Conservation (phyloP, 2,888 invertebrate genomes). For the Agriopis marginaria region DNA sequence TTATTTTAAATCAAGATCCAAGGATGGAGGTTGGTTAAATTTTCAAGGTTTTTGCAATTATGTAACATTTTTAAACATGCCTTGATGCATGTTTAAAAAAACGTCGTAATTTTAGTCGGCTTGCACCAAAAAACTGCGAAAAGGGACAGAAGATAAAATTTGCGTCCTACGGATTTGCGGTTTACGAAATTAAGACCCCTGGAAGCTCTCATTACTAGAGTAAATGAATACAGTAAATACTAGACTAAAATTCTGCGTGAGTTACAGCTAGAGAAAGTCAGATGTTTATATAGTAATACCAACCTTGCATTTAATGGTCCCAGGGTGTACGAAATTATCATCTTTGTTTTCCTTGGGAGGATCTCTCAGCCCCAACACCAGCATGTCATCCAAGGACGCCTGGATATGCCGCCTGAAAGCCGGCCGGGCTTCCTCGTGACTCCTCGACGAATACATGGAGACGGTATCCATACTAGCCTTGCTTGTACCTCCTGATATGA, state of each 20-base stretch:
- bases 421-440: constrained; percentile 81
- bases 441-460: constrained; percentile 86
- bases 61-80: too few relatives aligned
- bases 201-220: too few relatives aligned
- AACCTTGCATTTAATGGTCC: constrained; percentile 77
- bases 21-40: neutral
- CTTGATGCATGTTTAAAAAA: too few relatives aligned
- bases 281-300: constrained; percentile 16
- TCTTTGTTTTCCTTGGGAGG: constrained; percentile 62
- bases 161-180: too few relatives aligned
- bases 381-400: constrained; percentile 87
- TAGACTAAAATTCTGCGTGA: too few relatives aligned
- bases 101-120: too few relatives aligned
- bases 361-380: constrained; percentile 76
- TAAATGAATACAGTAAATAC: too few relatives aligned
- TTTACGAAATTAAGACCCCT: too few relatives aligned
- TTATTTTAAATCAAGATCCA: constrained; percentile 8
- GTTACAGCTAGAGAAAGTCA: neutral
- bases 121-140: too few relatives aligned
- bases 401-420: constrained; percentile 69
- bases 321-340: constrained; percentile 79
- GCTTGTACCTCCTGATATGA: constrained; percentile 70
- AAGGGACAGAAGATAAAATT: too few relatives aligned
- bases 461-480: constrained; percentile 84
- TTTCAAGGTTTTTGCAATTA: neutral